Base-by-base conservation (phyloP, 2,113 vertebrate genomes). In the Mixornis gularis region DNA sequence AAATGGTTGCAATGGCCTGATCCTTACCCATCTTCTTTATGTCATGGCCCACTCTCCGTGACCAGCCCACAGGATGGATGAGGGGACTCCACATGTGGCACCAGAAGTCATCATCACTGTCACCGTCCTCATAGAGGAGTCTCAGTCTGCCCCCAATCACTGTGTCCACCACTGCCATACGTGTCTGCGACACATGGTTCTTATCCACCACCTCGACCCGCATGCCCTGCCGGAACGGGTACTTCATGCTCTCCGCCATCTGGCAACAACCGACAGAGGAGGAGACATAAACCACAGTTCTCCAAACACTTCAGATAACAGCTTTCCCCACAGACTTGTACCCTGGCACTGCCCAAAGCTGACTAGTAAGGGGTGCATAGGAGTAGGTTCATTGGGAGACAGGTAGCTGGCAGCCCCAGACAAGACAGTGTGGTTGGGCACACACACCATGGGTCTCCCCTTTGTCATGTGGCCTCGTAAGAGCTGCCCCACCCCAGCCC, bases 31-130 rank as follows among this genome's bases (percentile, higher is more conserved):
- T 84, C 79, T 88, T 82, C 96, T 98, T 99, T 41, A 98, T 98
- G 73, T 84, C 93, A 17, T 99, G 99, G 43, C 99, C 99, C 30
- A 99, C 98, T 51, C 96, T 98, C 41, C 91, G 96, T 38, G 99
- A 99, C 99, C 99, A 99, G 79, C 98, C 98, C 36, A 99, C 96
- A 2, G 98, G 98, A 89, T 99, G 99, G 82, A 99, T 97, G 64
- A 99, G 96, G 4, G 99, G 98, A 92, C 99, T 99, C 97, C 97
- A 98, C 98, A 98, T 98, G 95, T 99, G 99, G 95, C 99, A 99
- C 99, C 99, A 99, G 94, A 99, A 99, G 53, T 99, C 98, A 1
- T 98, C 97, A 3, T 97, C 98, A 1, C 96, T 97, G 66, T 98
- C 98, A 1, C 98, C 98, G 2, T 99, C 99, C 34, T 97, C 97